Evolutionary conservation across 2,888 invertebrate genomes (phyloP).

Genomic region (Aporophyla nigra): DNA sequence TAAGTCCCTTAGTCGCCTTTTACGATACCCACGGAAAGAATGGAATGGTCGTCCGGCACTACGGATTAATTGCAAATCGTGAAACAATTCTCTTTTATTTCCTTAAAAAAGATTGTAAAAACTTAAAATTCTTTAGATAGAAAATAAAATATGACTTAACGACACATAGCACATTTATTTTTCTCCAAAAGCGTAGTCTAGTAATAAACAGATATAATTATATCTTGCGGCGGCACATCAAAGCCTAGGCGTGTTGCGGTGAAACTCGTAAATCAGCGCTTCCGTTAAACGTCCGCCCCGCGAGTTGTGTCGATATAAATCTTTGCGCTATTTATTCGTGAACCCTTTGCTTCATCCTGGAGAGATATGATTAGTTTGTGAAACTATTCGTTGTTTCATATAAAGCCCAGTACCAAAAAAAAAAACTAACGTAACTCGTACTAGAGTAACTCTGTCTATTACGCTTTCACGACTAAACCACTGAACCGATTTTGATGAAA

Average conservation of each 20-base stretch:
- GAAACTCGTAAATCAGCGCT: slow-evolving; percentile 71
- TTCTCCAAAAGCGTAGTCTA: slow-evolving; percentile 34
- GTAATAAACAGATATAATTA: slow-evolving; percentile 72
- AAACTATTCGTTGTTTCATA: background rate
- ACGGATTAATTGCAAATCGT: too few relatives aligned
- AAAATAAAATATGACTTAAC: slow-evolving; percentile 20
- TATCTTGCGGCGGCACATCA: slow-evolving; percentile 69
- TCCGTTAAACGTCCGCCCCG: slow-evolving; percentile 67
- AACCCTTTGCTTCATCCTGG: slow-evolving; percentile 31
- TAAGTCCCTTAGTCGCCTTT: too few relatives aligned
- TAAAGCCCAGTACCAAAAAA: too few relatives aligned
- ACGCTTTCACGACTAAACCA: too few relatives aligned
- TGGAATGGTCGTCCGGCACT: too few relatives aligned
- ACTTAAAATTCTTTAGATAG: background rate
- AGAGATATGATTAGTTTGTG: slow-evolving; percentile 17
- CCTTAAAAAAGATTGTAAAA: background rate
- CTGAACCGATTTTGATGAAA: too few relatives aligned
- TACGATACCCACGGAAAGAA: too few relatives aligned
- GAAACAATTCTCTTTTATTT: background rate
- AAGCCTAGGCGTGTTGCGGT: slow-evolving; percentile 66
- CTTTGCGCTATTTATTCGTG: slow-evolving; percentile 42
- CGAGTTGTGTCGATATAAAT: slow-evolving; percentile 60
- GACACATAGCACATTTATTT: slow-evolving; percentile 11
- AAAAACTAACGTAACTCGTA: too few relatives aligned
- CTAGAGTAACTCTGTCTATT: too few relatives aligned